Percentiles rank a stretch among this genome's conserved stretches.
Conservation (phyloP, 2,797 vertebrate species). For the Phylloscopus collybita region DNA sequence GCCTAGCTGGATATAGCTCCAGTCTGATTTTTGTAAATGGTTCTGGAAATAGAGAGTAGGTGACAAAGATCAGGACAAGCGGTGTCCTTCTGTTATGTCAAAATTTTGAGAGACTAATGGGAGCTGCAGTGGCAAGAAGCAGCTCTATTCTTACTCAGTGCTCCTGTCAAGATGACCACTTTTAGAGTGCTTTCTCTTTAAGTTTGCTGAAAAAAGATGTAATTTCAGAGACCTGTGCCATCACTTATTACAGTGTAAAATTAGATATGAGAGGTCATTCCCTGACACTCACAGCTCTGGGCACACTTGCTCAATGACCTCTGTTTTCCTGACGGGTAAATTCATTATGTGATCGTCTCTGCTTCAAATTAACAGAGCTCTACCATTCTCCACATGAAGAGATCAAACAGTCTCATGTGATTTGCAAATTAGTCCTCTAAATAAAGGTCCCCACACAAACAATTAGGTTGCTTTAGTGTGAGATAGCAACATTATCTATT, state of each 20-base stretch:
- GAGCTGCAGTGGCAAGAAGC: neutral
- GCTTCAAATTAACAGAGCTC: slow-evolving; percentile 41
- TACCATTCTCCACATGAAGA: slow-evolving; percentile 12
- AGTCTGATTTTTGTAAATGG: neutral
- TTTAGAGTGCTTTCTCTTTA: neutral
- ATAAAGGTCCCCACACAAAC: neutral
- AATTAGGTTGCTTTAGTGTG: slow-evolving; percentile 13
- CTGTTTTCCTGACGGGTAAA: slow-evolving; percentile 49
- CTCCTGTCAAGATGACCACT: neutral
- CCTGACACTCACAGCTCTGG: slow-evolving; percentile 24
- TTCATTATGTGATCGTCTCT: slow-evolving; percentile 55
- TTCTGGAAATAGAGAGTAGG: neutral
- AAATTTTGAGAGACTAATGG: neutral
- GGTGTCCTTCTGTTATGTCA: neutral
- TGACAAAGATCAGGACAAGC: neutral
- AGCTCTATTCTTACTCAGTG: neutral
- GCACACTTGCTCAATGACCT: slow-evolving; percentile 31
- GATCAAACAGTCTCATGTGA: slow-evolving; percentile 23
- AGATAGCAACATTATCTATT: neutral
- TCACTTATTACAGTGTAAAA: slow-evolving; percentile 25
- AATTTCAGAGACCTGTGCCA: neutral
- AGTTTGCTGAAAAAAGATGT: neutral
- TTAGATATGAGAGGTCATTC: slow-evolving; percentile 44
- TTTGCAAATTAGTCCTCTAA: slow-evolving; percentile 37
- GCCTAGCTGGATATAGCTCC: neutral